phyloP scores from a whole-genome alignment of 2,888 invertebrate species.

The Mongoloraphidia duomilia region DNA sequence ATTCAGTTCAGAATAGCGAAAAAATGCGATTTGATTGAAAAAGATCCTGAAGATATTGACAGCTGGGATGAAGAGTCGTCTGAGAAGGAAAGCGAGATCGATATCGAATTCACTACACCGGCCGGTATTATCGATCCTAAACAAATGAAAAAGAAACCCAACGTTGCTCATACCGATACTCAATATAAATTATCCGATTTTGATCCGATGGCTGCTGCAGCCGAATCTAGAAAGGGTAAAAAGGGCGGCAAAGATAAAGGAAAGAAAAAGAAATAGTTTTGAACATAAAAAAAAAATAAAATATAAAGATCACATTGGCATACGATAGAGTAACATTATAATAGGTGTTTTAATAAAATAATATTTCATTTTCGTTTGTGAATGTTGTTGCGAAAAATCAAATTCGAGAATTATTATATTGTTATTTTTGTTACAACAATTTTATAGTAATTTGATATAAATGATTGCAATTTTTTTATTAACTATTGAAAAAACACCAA shows the following conservation, averaged over 20 bases:
- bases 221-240: conserved; percentile 7
- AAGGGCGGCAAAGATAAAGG: conserved; percentile 13
- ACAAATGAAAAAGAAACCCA: conserved; percentile 32
- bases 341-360: no score
- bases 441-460: no score
- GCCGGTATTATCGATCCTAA: conserved; percentile 50
- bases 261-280: conserved; percentile 9
- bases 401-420: no score
- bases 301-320: no score
- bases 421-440: no score
- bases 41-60: conserved; percentile 35
- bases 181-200: conserved; percentile 45
- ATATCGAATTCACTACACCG: conserved; percentile 57
- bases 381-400: no score
- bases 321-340: no score
- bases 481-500: no score
- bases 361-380: no score
- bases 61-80: conserved; percentile 32
- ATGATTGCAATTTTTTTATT: no score
- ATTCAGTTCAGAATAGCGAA: conserved; percentile 51
- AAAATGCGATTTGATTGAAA: conserved; percentile 36
- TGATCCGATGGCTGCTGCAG: conserved; percentile 19
- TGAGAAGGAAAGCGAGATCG: conserved; percentile 45
- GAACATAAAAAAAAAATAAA: neutral
- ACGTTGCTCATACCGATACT: conserved; percentile 40